Base-by-base conservation (phyloP, 2,797 vertebrate species). In the Sebastiscus albofasciatus region DNA sequence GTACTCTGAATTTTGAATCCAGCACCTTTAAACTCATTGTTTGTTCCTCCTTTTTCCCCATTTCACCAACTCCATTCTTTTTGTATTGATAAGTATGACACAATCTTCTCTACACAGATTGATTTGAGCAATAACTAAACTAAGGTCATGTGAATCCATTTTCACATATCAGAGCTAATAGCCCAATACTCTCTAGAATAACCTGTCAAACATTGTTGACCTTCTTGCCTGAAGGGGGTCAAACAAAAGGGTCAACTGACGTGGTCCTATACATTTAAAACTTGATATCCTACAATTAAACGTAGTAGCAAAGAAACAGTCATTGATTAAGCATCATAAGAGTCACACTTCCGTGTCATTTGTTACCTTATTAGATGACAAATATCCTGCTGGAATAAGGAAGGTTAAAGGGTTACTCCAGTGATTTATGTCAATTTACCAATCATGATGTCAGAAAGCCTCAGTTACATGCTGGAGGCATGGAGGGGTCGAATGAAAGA, bases 71-170 rank as follows among this genome's bases (percentile, higher is more conserved):
- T 49, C 62, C 49, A 24, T 27, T 26, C 6, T 26, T 56, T 67
- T 65, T 58, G 14, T 58, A 33, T 46, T 26, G 18, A 2, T 42
- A 33, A 10, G 1, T 68, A 2, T n/a, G n/a, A 74, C 46, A 52
- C 36, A 27, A 58, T 59, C 54, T 67, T 66, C 11, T 62, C 31
- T 31, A 65, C 59, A 67, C 31, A 58, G 46, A 85, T 64, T 77
- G 10, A 56, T 72, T 64, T 33, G n/a, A 72, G 36, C 36, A 87
- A 77, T 52, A 56, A 67, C 67, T 69, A 73, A 62, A 60, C 68
- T 68, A 16, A 59, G 67, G 65, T 72, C 67, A 42, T 65, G 39
- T 76, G 18, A 16, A 76, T 78, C 24, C 8, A 72, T 70, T 77
- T 64, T 39, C 54, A 54, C 61, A 64, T 26, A 55, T 36, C 7